These are phyloP conservation scores for Apostichopus parvimensis DNA, from an alignment of 35 echinoderm and acorn worm genomes.

Conservation along the genomic window DNA sequence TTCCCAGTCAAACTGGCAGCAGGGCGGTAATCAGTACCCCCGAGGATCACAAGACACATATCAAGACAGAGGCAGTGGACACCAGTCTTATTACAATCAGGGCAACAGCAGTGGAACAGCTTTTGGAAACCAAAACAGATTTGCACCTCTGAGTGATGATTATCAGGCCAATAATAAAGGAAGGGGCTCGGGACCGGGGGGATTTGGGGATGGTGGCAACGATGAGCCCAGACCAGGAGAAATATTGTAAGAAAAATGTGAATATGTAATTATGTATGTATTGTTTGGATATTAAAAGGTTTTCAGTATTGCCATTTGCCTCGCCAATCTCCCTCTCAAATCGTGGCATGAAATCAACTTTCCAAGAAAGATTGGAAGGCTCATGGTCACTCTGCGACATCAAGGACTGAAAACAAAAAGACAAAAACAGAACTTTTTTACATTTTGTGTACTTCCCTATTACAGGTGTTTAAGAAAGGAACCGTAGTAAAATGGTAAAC, in stretches of 20 bases:
- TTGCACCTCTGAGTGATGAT: slow-evolving; percentile 21
- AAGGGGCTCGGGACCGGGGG: neutral
- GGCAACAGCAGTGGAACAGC: neutral
- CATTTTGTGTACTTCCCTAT: too few species aligned
- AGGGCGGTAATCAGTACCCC: neutral
- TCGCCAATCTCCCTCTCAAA: too few species aligned
- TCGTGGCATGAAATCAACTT: too few species aligned
- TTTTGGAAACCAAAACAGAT: neutral
- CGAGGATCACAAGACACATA: neutral
- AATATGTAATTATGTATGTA: too few species aligned
- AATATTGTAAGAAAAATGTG: slow-evolving; percentile 19
- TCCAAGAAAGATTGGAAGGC: too few species aligned
- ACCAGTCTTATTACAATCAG: slow-evolving; percentile 18
- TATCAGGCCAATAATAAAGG: slow-evolving; percentile 10
- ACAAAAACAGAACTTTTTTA: too few species aligned
- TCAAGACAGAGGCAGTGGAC: neutral
- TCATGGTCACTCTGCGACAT: too few species aligned
- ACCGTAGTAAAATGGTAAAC: too few species aligned
- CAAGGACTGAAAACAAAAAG: too few species aligned
- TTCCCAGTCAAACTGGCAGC: slow-evolving; percentile 18
- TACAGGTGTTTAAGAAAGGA: too few species aligned
- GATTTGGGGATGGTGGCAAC: slow-evolving; percentile 29
- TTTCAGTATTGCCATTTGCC: too few species aligned
- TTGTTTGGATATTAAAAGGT: too few species aligned
- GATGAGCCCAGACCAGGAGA: slow-evolving; percentile 26